Evolutionary conservation across 1,140 invertebrate species (phyloP), one percentile per base, ranked within the genome.

Genomic region (Scaptodrosophila lebanonensis): DNA sequence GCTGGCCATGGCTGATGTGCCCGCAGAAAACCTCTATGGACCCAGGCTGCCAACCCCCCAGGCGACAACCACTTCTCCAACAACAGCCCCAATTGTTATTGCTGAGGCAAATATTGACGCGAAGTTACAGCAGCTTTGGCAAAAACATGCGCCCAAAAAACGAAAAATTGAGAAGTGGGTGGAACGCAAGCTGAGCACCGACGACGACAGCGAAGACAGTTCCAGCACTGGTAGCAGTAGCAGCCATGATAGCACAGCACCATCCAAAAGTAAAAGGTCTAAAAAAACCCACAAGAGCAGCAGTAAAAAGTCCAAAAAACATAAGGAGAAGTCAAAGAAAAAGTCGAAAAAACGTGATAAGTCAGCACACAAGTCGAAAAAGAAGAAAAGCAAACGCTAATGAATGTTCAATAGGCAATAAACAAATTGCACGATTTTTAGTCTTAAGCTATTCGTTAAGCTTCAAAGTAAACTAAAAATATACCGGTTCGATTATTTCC

Each of bases 281-380:
- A 85, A 75, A 33, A 77, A 70, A 22, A 53, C 66, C 1, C 82
- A 84, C 27, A 75, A 75, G 8, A 76, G 44, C 11, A 57, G 54
- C 13, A 53, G 63, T 2, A 84, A 84, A 33, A 84, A 77, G 38
- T 57, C 68, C 1, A 82, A 72, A 35, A 68, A 73, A 51, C 53
- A 72, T 0, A 70, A 79, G 22, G 30, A 59, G 6, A 79, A 79
- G 11, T 18, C 43, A 0, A 79, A 87, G 56, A 83, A 84, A 54
- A 86, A 84, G 39, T 71, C 84, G 1, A 84, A 79, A 15, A 86
- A 85, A 57, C 62, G 60, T 17, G 85, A 82, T 1, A 69, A 58
- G 49, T 45, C 65, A n/a, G 65, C 53, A 22, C 61, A 64, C 27
- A 82, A 82, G 11, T 9, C 53, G 1, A 82, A 83, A 16, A 83